A percentile compares a stretch with the other conserved stretches of the same genome.
Evolutionary conservation across 2,888 invertebrate genomes (phyloP).

Genomic region (Elmis aenea): DNA sequence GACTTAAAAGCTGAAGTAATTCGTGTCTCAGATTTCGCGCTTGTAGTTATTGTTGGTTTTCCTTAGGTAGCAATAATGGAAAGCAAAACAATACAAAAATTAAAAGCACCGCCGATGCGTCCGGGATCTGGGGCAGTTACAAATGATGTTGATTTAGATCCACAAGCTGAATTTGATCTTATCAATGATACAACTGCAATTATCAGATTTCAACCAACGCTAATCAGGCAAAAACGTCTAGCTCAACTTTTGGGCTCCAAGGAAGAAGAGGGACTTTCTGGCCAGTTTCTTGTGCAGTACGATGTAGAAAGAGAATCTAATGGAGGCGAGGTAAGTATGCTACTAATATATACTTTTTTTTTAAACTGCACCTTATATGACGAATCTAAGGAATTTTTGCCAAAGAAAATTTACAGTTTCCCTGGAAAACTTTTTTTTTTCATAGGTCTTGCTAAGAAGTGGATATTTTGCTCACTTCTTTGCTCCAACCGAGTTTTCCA

Average conservation of each 20-base stretch:
- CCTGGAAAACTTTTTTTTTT: conserved; percentile 12
- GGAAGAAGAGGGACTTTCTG: conserved; percentile 50
- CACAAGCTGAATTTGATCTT: conserved; percentile 33
- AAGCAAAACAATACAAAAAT: conserved; percentile 53
- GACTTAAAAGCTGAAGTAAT: conserved; percentile 54
- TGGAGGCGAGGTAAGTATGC: conserved; percentile 56
- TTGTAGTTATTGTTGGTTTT: conserved; percentile 7
- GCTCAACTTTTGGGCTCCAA: conserved; percentile 42
- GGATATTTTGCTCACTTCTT: conserved; percentile 76
- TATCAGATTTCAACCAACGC: conserved; percentile 55
- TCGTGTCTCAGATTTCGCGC: not conserved
- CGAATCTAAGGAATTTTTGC: too few relatives aligned
- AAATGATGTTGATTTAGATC: conserved; percentile 47
- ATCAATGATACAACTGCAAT: conserved; percentile 30
- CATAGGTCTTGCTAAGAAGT: conserved; percentile 56
- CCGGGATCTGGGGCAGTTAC: conserved; percentile 60
- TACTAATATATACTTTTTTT: conserved; percentile 1
- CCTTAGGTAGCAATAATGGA: conserved; percentile 57
- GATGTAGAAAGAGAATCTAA: conserved; percentile 58
- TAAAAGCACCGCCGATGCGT: conserved; percentile 60
- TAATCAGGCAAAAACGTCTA: conserved; percentile 55
- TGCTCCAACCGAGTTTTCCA: conserved; percentile 56
- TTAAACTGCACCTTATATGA: not conserved
- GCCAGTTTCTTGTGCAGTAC: conserved; percentile 66
- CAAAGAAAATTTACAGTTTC: too few relatives aligned